Evolutionary conservation across 2,888 invertebrate genomes (phyloP).

Genomic region (Pterobdella sp.): DNA sequence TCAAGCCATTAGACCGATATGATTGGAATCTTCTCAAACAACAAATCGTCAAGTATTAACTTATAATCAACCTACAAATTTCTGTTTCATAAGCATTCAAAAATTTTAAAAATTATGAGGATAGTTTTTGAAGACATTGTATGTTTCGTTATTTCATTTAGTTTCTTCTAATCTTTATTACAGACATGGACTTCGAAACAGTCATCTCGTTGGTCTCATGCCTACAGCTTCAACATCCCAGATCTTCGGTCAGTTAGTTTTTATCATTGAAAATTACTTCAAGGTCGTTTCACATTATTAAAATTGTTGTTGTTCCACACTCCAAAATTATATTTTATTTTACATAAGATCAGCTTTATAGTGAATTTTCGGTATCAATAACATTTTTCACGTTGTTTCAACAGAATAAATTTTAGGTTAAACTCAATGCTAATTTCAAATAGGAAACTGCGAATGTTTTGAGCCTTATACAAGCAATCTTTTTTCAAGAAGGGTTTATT

Average conservation of each 20-base stretch:
- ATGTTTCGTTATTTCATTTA: background rate
- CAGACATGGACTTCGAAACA: conserved; percentile 79
- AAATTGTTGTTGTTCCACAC: no score
- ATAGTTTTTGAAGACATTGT: background rate
- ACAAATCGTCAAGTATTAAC: conserved; percentile 64
- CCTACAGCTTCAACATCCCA: conserved; percentile 98
- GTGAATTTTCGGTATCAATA: no score
- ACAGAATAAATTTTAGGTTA: background rate
- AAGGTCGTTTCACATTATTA: no score
- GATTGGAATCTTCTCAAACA: conserved; percentile 76
- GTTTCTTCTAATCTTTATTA: conserved; percentile 25
- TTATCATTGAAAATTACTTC: no score
- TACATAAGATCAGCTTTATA: no score
- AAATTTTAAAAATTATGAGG: background rate
- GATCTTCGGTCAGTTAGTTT: conserved; percentile 80
- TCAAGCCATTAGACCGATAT: conserved; percentile 68
- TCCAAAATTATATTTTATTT: no score
- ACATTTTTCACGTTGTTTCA: no score
- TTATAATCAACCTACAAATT: background rate
- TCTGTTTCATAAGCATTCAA: background rate
- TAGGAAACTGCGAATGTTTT: conserved; percentile 87
- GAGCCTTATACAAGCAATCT: conserved; percentile 97
- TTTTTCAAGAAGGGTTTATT: conserved; percentile 82
- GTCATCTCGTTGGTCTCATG: conserved; percentile 88
- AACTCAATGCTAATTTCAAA: background rate